These are phyloP conservation scores for Varanus komodoensis DNA, from an alignment of 2,113 vertebrate genomes.

Conservation along the genomic window DNA sequence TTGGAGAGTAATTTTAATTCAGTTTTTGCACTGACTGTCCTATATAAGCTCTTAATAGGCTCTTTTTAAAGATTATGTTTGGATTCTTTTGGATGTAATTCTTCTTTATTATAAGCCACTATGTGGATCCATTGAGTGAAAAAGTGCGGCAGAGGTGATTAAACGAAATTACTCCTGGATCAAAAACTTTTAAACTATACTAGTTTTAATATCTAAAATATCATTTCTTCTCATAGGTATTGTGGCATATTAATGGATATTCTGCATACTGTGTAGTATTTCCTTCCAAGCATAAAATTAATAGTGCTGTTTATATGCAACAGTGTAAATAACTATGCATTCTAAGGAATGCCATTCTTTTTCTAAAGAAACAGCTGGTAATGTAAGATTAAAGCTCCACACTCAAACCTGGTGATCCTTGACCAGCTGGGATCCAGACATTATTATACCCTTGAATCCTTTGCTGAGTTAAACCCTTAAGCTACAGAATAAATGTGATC, in stretches of 20 bases:
- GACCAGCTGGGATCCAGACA: not conserved
- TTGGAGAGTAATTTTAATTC: too few species aligned
- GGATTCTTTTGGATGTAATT: not conserved
- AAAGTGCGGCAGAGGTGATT: not conserved
- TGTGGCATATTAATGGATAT: not conserved
- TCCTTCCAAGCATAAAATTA: not conserved
- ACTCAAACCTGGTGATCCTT: not conserved
- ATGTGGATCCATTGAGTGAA: not conserved
- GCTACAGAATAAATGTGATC: conserved; percentile 10
- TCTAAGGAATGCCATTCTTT: not conserved
- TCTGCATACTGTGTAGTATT: not conserved
- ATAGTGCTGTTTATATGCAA: not conserved
- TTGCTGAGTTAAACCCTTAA: conserved; percentile 4
- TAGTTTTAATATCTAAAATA: not conserved
- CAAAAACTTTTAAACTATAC: not conserved
- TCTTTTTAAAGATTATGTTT: not conserved
- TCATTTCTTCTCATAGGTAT: not conserved
- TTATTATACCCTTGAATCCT: not conserved
- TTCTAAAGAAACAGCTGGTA: not conserved
- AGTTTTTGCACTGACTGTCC: not conserved
- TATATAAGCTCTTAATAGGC: not conserved
- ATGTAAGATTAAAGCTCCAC: not conserved
- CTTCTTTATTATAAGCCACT: not conserved
- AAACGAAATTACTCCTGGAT: not conserved
- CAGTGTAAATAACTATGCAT: not conserved